Base-by-base conservation (phyloP, 23 tunicate genomes). In the Phallusia fumigata region DNA sequence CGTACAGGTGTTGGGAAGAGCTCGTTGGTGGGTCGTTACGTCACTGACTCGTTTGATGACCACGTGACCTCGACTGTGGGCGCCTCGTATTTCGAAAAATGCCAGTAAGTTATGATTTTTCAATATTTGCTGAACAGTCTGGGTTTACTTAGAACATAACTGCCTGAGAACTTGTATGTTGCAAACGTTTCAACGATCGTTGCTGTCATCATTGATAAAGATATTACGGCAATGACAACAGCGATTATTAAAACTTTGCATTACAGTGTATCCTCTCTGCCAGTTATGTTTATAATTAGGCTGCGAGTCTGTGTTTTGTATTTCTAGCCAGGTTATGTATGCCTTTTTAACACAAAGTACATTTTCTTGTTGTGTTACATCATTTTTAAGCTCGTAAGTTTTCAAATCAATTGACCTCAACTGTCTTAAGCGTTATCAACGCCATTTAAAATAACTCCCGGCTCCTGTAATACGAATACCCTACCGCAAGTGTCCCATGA, bases 1-100 rank as follows among this genome's bases (percentile, higher is more conserved):
- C 74, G 80, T 73, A 10, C 65, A 87, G 91, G 91, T 11, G 86
- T 82, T 30, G 91, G 91, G 3, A 87, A 87, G 69, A 73, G 86
- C 18, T 82, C 91, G 12, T 53, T 87, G 18, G 82, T 84, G 36
- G 30, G 75, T 24, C 76, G 86, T 33, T 83, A 72, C 31, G 65
- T 85, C 22, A 24, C 31, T 18, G 64, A 76, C 30, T 31, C 19
- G 10, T 58, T 65, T 44, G 35, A 22, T 11, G 74, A 36, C 12
- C 28, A 31, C 51, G 75, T 81, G 21, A 72, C 82, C 0, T 81
- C 86, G 0, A 87, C 91, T 12, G 58, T 87, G 32, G 91, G 91
- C 21, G 86, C 84, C 22, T 81, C 85, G 15, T 87, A 87, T 32
- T 52, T 76, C 10, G 91, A 87, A 81, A 36, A 76, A 35, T 0